Evolutionary conservation across 1,140 invertebrate species (phyloP).

Genomic region (Drosophila elegans): DNA sequence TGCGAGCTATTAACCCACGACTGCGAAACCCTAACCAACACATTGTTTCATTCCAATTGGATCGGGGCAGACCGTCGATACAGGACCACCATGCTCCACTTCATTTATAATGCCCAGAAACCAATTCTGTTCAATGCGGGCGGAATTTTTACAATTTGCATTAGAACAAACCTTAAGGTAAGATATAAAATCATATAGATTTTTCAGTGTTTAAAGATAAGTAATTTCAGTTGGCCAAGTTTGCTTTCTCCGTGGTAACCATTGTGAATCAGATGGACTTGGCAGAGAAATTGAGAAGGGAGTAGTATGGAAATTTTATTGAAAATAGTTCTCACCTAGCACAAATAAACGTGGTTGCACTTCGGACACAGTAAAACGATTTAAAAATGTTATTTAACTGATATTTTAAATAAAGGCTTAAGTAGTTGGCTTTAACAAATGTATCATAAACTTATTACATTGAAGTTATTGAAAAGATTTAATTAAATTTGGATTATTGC

Average conservation of each 20-base stretch:
- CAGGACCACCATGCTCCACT: slow-evolving; percentile 25
- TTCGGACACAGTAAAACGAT: too few relatives aligned
- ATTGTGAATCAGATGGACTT: slow-evolving; percentile 35
- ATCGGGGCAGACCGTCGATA: slow-evolving; percentile 24
- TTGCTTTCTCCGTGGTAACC: slow-evolving; percentile 48
- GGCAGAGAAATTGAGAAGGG: slow-evolving; percentile 26
- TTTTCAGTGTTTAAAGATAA: neutral
- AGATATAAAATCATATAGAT: neutral
- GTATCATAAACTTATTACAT: too few relatives aligned
- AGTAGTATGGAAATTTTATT: neutral
- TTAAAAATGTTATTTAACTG: too few relatives aligned
- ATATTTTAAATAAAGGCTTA: too few relatives aligned
- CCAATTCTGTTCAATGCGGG: slow-evolving; percentile 34
- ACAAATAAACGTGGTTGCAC: too few relatives aligned
- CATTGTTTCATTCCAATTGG: slow-evolving; percentile 42
- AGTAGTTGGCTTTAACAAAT: too few relatives aligned
- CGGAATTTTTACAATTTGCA: slow-evolving; percentile 32
- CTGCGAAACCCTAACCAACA: slow-evolving; percentile 1
- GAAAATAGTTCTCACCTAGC: too few relatives aligned
- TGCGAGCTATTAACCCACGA: slow-evolving; percentile 31
- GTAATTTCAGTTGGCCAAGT: slow-evolving; percentile 39
- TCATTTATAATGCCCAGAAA: slow-evolving; percentile 37
- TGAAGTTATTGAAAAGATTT: too few relatives aligned
- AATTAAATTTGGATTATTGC: too few relatives aligned
- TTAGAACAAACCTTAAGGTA: slow-evolving; percentile 41